A percentile compares a stretch with the other conserved stretches of the same genome.
Evolutionary conservation across 2,797 vertebrate genomes (phyloP).

Genomic region (Mus minutoides): DNA sequence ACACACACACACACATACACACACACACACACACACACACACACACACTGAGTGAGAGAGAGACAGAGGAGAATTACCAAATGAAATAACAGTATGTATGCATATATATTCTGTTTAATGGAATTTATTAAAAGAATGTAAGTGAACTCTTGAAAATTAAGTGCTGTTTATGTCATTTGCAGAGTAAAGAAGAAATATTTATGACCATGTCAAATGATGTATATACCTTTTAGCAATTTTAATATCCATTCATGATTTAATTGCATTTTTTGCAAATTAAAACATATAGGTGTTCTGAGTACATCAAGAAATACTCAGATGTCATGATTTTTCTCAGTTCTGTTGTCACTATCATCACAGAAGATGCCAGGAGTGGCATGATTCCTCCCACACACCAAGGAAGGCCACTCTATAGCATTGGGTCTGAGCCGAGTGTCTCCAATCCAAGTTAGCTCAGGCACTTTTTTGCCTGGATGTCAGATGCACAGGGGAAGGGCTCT

Average conservation of each 20-base stretch:
- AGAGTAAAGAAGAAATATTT: neutral
- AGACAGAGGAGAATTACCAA: neutral
- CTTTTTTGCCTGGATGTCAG: neutral
- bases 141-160: constrained; percentile 5
- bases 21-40: neutral
- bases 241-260: neutral
- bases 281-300: neutral
- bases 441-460: too few species aligned
- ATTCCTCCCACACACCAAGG: neutral
- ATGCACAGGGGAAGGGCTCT: neutral
- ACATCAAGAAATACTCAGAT: neutral
- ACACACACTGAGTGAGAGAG: too few species aligned
- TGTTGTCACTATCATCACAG: too few species aligned
- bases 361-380: neutral
- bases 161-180: neutral
- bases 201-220: neutral
- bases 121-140: neutral
- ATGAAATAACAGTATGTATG: neutral
- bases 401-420: neutral
- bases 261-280: neutral
- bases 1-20: neutral
- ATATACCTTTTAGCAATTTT: neutral
- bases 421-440: too few species aligned
- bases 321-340: neutral
- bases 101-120: neutral